Conservation (phyloP, 2,888 invertebrate species). For the Parnassius orleans region DNA sequence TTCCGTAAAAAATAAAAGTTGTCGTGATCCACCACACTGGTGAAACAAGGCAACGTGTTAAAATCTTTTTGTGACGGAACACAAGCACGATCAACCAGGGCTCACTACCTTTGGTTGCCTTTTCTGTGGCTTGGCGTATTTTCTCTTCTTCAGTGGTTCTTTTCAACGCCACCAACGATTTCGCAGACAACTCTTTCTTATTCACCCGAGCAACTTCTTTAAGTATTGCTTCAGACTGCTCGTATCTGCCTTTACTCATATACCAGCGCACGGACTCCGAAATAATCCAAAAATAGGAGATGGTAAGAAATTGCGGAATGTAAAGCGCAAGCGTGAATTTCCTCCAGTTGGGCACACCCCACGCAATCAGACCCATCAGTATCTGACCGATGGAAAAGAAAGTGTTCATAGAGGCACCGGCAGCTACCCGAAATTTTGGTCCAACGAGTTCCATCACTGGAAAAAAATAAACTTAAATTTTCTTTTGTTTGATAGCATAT, state of each 20-base stretch:
- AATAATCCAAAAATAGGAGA: slow-evolving; percentile 84
- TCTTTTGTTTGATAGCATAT: no score
- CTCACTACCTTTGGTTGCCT: slow-evolving; percentile 24
- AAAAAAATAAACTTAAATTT: slow-evolving; percentile 19
- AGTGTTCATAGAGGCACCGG: slow-evolving; percentile 84
- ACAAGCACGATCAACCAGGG: slow-evolving; percentile 46
- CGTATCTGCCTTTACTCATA: slow-evolving; percentile 83
- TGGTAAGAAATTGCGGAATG: slow-evolving; percentile 83
- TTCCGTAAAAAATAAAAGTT: slow-evolving; percentile 84
- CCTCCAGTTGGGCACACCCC: slow-evolving; percentile 85
- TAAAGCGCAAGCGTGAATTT: slow-evolving; percentile 83
- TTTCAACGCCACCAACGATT: slow-evolving; percentile 45
- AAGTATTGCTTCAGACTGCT: slow-evolving; percentile 83
- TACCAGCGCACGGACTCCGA: slow-evolving; percentile 89
- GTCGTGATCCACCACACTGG: slow-evolving; percentile 84
- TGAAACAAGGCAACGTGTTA: slow-evolving; percentile 64
- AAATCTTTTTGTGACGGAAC: slow-evolving; percentile 61
- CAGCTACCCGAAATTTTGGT: slow-evolving; percentile 84
- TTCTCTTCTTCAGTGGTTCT: slow-evolving; percentile 36
- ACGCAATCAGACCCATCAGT: slow-evolving; percentile 83
- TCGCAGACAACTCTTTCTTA: slow-evolving; percentile 54
- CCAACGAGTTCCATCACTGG: slow-evolving; percentile 88
- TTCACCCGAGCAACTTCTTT: slow-evolving; percentile 83
- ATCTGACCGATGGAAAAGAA: slow-evolving; percentile 87
- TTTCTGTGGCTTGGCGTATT: slow-evolving; percentile 19